Evolutionary conservation across 2,797 vertebrate species (phyloP), one percentile per base, ranked within the genome.

Genomic region (Melanotaenia trifasciata): DNA sequence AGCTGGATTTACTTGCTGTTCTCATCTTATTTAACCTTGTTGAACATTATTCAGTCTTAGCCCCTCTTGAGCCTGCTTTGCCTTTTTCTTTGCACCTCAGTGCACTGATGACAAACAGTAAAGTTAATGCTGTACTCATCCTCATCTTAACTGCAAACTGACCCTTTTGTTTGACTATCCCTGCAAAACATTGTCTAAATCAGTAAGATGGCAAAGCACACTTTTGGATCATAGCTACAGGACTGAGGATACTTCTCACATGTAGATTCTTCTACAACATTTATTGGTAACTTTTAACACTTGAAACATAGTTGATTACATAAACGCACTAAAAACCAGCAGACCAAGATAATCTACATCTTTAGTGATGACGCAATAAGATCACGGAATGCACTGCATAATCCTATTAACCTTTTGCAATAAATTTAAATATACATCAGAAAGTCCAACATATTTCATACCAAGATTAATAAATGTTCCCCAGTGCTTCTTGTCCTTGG

Each of bases 401-500:
- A 64, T 26, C 26, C 51, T 24, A 43, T 20, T n/a, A 78, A 26
- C 62, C n/a, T 20, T 47, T 20, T 8, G 20, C 45, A 50, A 50
- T 50, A 50, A 50, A 50, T 50, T 67, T 67, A 11, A 69, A 5
- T 58, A 57, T 53, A 58, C 35, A 66, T 70, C 56, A 71, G 43
- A 64, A 50, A 76, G 35, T 45, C 3, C 12, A n/a, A 12, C 24
- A 76, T 7, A 35, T 43, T 12, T 32, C 9, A 53, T 11, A 87
- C 53, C 24, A 20, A 73, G 67, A 66, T 64, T 65, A 78, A 59
- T 61, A 62, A 79, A 76, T 67, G 71, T 67, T 70, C 67, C 64
- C 51, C 10, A 16, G 65, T 78, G 77, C 57, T 76, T 83, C 89
- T 73, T 78, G 80, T 82, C 74, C 82, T 80, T 71, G 64, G 82